Evolutionary conservation across 2,888 invertebrate species (phyloP), one percentile per base, ranked within the genome.

Genomic region (Drosophila nr. fundita): DNA sequence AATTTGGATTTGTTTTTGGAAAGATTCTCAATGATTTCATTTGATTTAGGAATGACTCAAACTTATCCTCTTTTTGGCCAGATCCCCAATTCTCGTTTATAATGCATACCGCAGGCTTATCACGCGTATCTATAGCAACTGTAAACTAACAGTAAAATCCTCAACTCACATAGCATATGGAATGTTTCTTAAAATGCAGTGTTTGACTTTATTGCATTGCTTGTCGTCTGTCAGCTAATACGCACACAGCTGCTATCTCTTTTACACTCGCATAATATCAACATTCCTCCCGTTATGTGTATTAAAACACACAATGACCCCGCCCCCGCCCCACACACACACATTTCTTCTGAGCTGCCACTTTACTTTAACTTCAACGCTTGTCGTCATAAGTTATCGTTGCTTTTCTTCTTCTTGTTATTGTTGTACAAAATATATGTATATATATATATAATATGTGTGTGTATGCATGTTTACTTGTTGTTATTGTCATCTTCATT

Each of bases 401-500:
- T 61, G 70, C 32, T 48, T 36, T 64, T 70, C 45, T 48, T 49
- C 30, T 62, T 61, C n/a, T 40, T 70, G 24, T 63, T 70, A 18
- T 32, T 61, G 34, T 53, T 57, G 38, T 61, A 29, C 13, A 50
- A 34, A 42, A 58, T 15, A 52, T 29, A 45, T 42, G 10, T 54
- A 40, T 63, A 8, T 27, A 24, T 34, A 2, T 27, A 6, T 27
- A 24, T 36, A 34, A 2, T 36, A 15, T 15, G 15, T 36, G 18
- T 54, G 11, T 52, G n/a, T 32, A 4, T 32, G 24, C 13, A 27
- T 24, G 18, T 66, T 50, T 62, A 67, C 29, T 48, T 49, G 61
- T 69, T 68, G 68, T 70, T 66, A 55, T 72, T 68, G 55, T 70
- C 68, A 80, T 68, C 64, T 82, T 80, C 73, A 70, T 64, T 78